Evolutionary conservation across 1,140 invertebrate genomes (phyloP).

Genomic region (Ceratosolen fusciceps): DNA sequence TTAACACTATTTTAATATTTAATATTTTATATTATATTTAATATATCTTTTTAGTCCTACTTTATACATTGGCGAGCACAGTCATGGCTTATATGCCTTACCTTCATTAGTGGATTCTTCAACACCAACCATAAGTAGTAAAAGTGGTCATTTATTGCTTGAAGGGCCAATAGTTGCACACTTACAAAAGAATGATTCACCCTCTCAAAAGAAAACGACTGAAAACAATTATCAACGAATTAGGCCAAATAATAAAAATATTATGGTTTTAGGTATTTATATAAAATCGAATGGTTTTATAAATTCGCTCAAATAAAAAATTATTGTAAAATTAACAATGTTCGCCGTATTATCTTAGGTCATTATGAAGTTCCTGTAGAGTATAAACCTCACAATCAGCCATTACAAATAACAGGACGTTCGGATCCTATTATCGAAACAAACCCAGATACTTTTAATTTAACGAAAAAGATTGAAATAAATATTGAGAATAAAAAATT

Average conservation of each 20-base stretch:
- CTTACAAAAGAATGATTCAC: conserved; percentile 56
- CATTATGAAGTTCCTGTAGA: conserved; percentile 83
- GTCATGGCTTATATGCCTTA: conserved; percentile 90
- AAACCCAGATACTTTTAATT: conserved; percentile 43
- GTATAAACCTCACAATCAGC: conserved; percentile 66
- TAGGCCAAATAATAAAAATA: conserved; percentile 52
- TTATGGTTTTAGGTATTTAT: conserved; percentile 56
- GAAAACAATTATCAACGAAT: conserved; percentile 57
- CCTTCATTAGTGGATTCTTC: conserved; percentile 92
- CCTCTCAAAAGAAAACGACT: conserved; percentile 49
- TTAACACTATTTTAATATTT: not conserved
- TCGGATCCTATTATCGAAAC: conserved; percentile 68
- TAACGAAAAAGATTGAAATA: conserved; percentile 15
- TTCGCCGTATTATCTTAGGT: conserved; percentile 61
- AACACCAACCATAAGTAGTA: conserved; percentile 79
- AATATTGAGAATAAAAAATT: conserved; percentile 41
- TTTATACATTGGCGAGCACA: conserved; percentile 93
- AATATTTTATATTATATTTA: not conserved
- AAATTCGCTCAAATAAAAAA: not conserved
- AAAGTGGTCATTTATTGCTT: conserved; percentile 76
- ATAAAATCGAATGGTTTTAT: not conserved
- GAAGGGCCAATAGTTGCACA: conserved; percentile 76
- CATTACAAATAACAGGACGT: conserved; percentile 73
- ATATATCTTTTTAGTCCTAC: conserved; percentile 80
- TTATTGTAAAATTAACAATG: not conserved